Percentiles rank a stretch among this genome's conserved stretches.
Evolutionary conservation across 2,888 invertebrate genomes (phyloP).

Genomic region (Diogma glabrata): DNA sequence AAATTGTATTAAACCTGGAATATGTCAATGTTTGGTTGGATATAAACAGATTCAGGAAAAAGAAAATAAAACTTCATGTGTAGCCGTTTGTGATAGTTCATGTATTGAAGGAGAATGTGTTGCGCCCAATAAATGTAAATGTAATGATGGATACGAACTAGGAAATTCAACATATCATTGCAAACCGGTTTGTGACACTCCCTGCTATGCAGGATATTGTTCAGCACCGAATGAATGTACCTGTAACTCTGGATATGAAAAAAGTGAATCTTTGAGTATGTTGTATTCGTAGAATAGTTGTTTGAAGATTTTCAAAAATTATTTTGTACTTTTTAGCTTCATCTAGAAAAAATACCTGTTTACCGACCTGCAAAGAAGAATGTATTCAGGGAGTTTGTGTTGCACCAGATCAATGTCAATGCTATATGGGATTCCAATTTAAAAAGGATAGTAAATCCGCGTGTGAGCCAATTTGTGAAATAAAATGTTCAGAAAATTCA

Average conservation of each 20-base stretch:
- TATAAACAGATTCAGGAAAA: constrained; percentile 31
- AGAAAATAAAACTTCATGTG: constrained; percentile 32
- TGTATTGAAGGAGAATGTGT: constrained; percentile 1
- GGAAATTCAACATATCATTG: constrained; percentile 17
- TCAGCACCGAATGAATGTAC: constrained; percentile 23
- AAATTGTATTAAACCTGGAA: constrained; percentile 46
- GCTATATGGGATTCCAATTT: constrained; percentile 33
- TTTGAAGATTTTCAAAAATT: no score
- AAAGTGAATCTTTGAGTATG: no score
- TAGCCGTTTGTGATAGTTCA: constrained; percentile 10
- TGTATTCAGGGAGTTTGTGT: constrained; percentile 30
- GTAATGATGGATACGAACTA: constrained; percentile 14
- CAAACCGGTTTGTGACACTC: constrained; percentile 29
- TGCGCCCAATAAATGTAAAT: constrained; percentile 13
- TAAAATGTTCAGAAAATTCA: constrained; percentile 27
- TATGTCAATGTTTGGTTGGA: constrained; percentile 45
- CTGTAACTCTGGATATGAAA: constrained; percentile 37
- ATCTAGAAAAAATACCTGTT: no score
- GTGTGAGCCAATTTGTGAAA: constrained; percentile 25
- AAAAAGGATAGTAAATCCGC: constrained; percentile 8
- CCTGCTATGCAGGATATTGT: constrained; percentile 29
- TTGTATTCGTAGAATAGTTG: no score
- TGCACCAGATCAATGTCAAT: constrained; percentile 41
- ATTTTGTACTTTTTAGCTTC: no score
- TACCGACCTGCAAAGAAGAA: constrained; percentile 26